Evolutionary conservation across 1,140 invertebrate species (phyloP), one percentile per base, ranked within the genome.

Genomic region (Plectus sambesii): DNA sequence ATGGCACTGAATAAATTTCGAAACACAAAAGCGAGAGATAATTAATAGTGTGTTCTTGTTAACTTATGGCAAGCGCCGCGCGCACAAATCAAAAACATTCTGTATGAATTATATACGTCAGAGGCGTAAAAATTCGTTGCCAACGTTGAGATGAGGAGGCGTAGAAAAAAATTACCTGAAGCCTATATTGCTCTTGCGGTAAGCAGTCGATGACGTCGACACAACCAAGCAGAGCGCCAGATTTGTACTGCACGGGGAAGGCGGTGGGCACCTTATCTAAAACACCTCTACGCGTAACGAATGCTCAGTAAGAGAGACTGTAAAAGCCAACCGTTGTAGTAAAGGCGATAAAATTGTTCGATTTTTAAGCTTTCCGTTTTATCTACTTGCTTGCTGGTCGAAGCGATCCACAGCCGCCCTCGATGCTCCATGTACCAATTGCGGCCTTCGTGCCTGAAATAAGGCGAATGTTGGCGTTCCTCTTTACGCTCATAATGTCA

Each of bases 351-450:
- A 27, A 77, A 74, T 53, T 81, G 73, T 72, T 92, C 81, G 4
- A 85, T 43, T 2, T 77, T 70, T 12, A 74, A 68, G 40, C 92
- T 80, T 54, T 85, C 81, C 40, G 84, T 77, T 17, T 72, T 61
- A 22, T 77, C 74, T 0, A 87, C 81, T 23, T 73, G 67, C 72
- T 86, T 87, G 0, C 77, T 75, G 0, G 85, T 82, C 8, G 90
- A 80, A 49, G 87, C 87, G 54, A 96, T 94, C 89, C 89, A 96
- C 24, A 97, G 70, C 39, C 84, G 74, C 2, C 90, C 90, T 63
- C 89, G 76, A 70, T 93, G 85, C 37, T 81, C 73, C 0, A 83
- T 83, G 63, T 90, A 93, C 89, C 89, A 97, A 17, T 78, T 82
- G 55, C 90, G 76, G 30, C 89, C 89, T 77, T 94, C 89, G 70